phyloP scores from a whole-genome alignment of 2,113 vertebrate genomes.

The Misgurnus anguillicaudatus region DNA sequence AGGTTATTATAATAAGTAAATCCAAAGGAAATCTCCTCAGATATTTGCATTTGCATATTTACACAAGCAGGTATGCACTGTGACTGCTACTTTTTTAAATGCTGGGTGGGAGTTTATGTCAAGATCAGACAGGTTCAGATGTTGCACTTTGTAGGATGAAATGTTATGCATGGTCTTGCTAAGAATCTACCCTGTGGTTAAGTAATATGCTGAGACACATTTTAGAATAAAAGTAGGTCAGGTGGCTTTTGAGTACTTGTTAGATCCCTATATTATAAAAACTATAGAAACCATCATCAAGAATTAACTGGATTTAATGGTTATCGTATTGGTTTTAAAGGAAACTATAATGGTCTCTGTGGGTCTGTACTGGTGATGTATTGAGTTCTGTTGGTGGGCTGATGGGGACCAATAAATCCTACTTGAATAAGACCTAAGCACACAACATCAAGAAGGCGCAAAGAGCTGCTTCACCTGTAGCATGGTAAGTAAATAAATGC shows the following conservation, averaged over 20 bases:
- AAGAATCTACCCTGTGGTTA: not conserved
- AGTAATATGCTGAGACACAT: slow-evolving; percentile 1
- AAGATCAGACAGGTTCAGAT: slow-evolving; percentile 1
- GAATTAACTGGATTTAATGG: too few species aligned
- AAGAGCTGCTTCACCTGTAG: too few species aligned
- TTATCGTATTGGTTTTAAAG: too few species aligned
- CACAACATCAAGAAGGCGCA: too few species aligned
- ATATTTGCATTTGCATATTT: slow-evolving; percentile 19
- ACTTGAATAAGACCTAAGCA: too few species aligned
- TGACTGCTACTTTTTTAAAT: not conserved
- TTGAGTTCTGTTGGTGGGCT: too few species aligned
- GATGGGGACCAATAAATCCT: too few species aligned
- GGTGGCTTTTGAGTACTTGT: not conserved
- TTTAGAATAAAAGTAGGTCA: not conserved
- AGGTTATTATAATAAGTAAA: not conserved
- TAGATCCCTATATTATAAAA: not conserved
- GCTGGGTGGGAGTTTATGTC: not conserved
- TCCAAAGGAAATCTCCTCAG: slow-evolving; percentile 25
- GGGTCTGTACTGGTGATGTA: too few species aligned
- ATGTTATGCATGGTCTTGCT: not conserved
- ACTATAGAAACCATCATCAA: not conserved
- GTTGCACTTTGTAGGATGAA: not conserved
- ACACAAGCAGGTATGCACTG: not conserved
- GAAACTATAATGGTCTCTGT: too few species aligned
- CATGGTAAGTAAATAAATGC: too few species aligned